Evolutionary conservation across 2,888 invertebrate species (phyloP), one percentile per base, ranked within the genome.

Genomic region (Lithophane ornitopus): DNA sequence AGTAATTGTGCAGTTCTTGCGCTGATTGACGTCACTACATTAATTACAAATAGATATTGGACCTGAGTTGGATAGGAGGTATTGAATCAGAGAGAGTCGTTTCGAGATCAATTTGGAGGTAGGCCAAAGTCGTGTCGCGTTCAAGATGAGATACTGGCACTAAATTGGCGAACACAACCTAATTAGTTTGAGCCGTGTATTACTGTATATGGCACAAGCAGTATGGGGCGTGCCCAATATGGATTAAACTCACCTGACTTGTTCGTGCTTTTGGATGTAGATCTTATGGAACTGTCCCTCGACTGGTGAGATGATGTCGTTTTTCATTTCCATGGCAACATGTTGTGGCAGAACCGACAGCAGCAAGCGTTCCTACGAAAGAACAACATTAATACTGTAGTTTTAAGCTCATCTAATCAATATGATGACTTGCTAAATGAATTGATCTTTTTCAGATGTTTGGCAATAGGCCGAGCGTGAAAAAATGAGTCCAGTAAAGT

Each of bases 201-300:
- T 82, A 74, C 54, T 81, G 56, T 67, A 76, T 78, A 82, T 74
- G 74, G 77, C 26, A 68, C 65, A 58, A 62, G 58, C 41, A 46
- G 73, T 69, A 76, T 28, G 39, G 65, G 52, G 58, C 59, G 70
- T 62, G 62, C 34, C 74, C 63, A 52, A 62, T 71, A 67, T 59
- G 72, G 70, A 59, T 68, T 65, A 19, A 67, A 76, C 97, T 97
- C 92, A 98, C 98, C 98, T 98, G 94, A 99, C 99, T 96, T 98
- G 98, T 94, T 99, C 98, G 93, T 99, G 98, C 92, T 98, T 98
- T 94, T 99, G 98, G 90, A 99, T 99, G 96, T 99, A 99, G 94
- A 99, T 99, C 96, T 99, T 98, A 95, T 99, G 99, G 95, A 99
- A 99, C 95, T 99, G 98, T 82, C 98, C 98, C 93, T 99, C 98